These are phyloP conservation scores for Marronus borbonicus DNA, from an alignment of 2,888 invertebrate species.

Conservation along the genomic window DNA sequence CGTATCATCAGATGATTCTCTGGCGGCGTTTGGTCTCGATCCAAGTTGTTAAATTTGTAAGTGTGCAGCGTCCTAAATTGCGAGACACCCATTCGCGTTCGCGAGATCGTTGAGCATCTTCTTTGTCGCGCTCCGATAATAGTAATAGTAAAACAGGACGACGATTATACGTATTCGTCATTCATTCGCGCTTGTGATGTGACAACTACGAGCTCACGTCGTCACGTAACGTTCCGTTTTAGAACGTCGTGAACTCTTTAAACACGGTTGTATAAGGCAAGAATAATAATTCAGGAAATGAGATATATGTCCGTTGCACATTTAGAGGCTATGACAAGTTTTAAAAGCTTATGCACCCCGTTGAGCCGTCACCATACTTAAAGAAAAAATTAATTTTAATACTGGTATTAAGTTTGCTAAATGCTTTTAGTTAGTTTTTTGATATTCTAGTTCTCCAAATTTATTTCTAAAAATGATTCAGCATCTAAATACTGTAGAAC, in stretches of 20 bases:
- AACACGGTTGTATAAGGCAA: too few species aligned
- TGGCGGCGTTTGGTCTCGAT: conserved; percentile 35
- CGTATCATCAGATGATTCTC: conserved; percentile 21
- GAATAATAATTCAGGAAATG: too few species aligned
- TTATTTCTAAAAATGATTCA: too few species aligned
- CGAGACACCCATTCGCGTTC: conserved; percentile 32
- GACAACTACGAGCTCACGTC: not conserved
- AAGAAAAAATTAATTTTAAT: too few species aligned
- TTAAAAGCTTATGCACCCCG: too few species aligned
- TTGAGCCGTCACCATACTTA: too few species aligned
- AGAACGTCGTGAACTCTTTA: not conserved
- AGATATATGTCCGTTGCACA: too few species aligned
- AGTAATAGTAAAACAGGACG: conserved; percentile 13
- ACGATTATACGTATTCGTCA: conserved; percentile 28
- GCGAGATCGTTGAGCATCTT: conserved; percentile 8
- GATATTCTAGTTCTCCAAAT: too few species aligned
- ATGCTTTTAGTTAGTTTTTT: too few species aligned
- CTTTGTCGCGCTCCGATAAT: conserved; percentile 12
- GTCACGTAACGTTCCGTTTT: conserved; percentile 18
- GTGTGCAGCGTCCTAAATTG: conserved; percentile 32
- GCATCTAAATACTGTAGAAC: too few species aligned
- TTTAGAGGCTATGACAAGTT: too few species aligned
- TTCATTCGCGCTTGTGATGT: conserved; percentile 30
- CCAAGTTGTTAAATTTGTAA: conserved; percentile 47
- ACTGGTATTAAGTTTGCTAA: too few species aligned